Evolutionary conservation across 1,140 invertebrate genomes (phyloP), one percentile per base, ranked within the genome.

Genomic region (Ectropis grisescens): DNA sequence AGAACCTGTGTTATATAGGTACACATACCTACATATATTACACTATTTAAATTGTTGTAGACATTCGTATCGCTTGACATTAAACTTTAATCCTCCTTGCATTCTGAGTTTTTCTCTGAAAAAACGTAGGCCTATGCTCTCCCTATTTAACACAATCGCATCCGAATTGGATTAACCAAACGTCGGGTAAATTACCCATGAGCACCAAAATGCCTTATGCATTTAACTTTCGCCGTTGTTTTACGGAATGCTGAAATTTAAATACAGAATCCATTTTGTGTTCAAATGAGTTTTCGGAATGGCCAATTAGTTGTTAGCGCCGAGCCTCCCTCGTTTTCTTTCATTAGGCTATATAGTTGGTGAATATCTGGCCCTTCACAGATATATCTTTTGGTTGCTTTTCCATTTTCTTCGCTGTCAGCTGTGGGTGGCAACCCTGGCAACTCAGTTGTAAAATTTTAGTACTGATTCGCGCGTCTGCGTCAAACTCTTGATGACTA

Each of bases 201-300:
- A 45, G 55, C 65, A 66, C 56, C 51, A 48, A 65, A 65, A 62
- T 52, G 48, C 52, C 58, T 59, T 60, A 68, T 69, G 69, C 58
- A 58, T 65, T 74, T 70, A 72, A 76, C 62, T 67, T 72, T 66
- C 58, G 53, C 50, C 58, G 58, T 72, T 74, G 64, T 78, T 74
- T 72, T 70, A 81, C 56, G 47, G 61, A 78, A 81, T 70, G 58
- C 57, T 66, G 55, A 74, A 81, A 81, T 81, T 81, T 81, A 81
- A 81, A 81, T 81, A 81, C 71, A 64, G 58, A 81, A 81, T 67
- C 76, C 76, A 78, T 81, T 81, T 76, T 78, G 69, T 70, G 72
- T 81, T 76, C 69, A 76, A 81, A 81, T 78, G 76, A 81, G 76
- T 81, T 81, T 81, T 75, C 58, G 61, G 71, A 81, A 78, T 81